A percentile compares a stretch with the other conserved stretches of the same genome.
These are phyloP conservation scores for Nomada fucata DNA, from an alignment of 2,888 invertebrate genomes.

Conservation along the genomic window DNA sequence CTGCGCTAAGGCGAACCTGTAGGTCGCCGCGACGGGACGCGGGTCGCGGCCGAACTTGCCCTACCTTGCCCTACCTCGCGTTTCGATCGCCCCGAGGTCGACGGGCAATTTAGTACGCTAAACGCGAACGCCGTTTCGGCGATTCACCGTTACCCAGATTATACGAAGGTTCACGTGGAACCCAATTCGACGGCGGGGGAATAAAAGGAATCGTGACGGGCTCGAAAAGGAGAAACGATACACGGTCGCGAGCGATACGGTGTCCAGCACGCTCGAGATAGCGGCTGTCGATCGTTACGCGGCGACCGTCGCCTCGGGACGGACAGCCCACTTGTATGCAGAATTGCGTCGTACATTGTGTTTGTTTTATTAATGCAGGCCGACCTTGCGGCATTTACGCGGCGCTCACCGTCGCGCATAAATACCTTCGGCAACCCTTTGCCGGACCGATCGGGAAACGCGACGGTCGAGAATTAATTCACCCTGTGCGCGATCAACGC, in stretches of 20 bases:
- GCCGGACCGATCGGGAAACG: constrained; percentile 38
- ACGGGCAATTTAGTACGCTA: constrained; percentile 12
- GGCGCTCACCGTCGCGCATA: constrained; percentile 58
- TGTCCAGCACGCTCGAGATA: constrained; percentile 64
- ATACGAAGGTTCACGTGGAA: constrained; percentile 12
- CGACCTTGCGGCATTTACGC: constrained; percentile 79
- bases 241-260: constrained; percentile 24
- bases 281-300: constrained; percentile 72
- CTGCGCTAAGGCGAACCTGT: constrained; percentile 48
- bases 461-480: constrained; percentile 44
- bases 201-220: background rate
- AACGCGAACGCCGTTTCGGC: constrained; percentile 10
- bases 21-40: constrained; percentile 12
- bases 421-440: constrained; percentile 62
- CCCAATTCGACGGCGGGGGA: background rate
- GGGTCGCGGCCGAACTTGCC: background rate
- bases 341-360: constrained; percentile 81
- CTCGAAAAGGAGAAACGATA: background rate
- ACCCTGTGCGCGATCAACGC: constrained; percentile 23
- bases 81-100: background rate
- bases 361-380: constrained; percentile 83
- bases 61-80: constrained; percentile 7
- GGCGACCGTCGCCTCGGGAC: constrained; percentile 70
- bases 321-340: constrained; percentile 75
- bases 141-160: constrained; percentile 17